These are phyloP conservation scores for Chiloscyllium punctatum DNA, from an alignment of 2,797 vertebrate species.

Conservation along the genomic window DNA sequence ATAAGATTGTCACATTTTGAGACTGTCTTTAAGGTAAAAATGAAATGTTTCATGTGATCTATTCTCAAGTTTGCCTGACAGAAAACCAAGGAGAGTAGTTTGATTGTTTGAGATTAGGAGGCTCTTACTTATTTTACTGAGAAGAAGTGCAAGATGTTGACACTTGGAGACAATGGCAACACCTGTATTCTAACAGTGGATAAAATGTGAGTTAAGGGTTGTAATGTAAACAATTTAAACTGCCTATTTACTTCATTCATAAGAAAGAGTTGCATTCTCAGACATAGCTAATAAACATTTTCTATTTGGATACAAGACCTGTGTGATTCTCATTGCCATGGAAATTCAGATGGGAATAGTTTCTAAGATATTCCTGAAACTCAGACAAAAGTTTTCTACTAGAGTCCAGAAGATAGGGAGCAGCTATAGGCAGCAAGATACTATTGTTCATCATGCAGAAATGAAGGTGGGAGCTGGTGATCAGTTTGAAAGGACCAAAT, in stretches of 20 bases:
- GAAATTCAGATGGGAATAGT: no score
- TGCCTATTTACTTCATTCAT: neutral
- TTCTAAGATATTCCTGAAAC: no score
- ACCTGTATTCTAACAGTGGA: neutral
- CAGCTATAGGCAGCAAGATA: no score
- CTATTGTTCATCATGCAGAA: no score
- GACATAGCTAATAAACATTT: neutral
- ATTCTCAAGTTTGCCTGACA: neutral
- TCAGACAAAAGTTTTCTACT: no score
- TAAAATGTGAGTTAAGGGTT: neutral
- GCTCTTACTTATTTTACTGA: neutral
- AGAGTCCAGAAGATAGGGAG: no score
- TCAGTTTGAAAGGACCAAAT: no score
- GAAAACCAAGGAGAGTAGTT: neutral
- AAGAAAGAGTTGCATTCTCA: neutral
- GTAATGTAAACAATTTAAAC: neutral
- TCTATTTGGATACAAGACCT: no score
- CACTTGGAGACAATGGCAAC: neutral
- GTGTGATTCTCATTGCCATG: no score
- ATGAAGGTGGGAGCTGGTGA: no score
- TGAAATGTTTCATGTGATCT: neutral
- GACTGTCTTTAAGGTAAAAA: neutral
- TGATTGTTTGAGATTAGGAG: neutral
- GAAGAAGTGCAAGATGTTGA: neutral
- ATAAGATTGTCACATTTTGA: neutral